Percentiles rank a stretch among this genome's conserved stretches.
These are phyloP conservation scores for Pediacus dermestoides DNA, from an alignment of 2,888 invertebrate species.

Conservation along the genomic window DNA sequence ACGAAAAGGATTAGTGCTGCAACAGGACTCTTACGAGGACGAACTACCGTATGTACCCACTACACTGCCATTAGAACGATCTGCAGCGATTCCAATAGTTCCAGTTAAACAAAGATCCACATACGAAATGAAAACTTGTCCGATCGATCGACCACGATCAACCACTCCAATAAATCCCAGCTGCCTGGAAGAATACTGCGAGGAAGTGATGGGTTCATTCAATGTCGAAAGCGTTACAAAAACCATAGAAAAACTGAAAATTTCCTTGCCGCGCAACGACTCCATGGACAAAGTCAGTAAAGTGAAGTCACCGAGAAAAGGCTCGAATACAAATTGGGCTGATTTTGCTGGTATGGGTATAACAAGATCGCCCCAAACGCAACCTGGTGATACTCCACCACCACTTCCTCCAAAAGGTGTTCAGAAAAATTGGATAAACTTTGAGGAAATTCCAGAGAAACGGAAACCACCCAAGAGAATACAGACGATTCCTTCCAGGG, in stretches of 20 bases:
- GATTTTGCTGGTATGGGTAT: constrained; percentile 64
- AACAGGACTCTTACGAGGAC: constrained; percentile 78
- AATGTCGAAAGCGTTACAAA: constrained; percentile 38
- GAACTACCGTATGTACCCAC: constrained; percentile 87
- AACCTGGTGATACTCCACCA: constrained; percentile 41
- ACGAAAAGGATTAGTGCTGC: constrained; percentile 70
- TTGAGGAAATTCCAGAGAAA: constrained; percentile 80
- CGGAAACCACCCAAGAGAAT: constrained; percentile 78
- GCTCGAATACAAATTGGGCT: constrained; percentile 51
- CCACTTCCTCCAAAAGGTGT: constrained; percentile 50
- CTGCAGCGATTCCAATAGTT: constrained; percentile 75
- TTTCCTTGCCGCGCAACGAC: constrained; percentile 57
- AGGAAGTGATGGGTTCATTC: constrained; percentile 43
- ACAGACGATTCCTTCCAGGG: constrained; percentile 70
- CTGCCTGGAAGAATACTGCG: constrained; percentile 68
- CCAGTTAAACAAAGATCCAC: constrained; percentile 69
- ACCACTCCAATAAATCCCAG: constrained; percentile 71
- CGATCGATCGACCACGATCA: constrained; percentile 71
- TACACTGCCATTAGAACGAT: constrained; percentile 81
- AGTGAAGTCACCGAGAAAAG: constrained; percentile 53
- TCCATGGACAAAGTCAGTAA: constrained; percentile 39
- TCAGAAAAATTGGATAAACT: constrained; percentile 74
- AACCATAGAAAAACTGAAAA: constrained; percentile 63
- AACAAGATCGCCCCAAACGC: constrained; percentile 28
- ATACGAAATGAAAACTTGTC: constrained; percentile 63